phyloP scores from a whole-genome alignment of 2,113 vertebrate species.

The Mesembrinibis cayennensis region DNA sequence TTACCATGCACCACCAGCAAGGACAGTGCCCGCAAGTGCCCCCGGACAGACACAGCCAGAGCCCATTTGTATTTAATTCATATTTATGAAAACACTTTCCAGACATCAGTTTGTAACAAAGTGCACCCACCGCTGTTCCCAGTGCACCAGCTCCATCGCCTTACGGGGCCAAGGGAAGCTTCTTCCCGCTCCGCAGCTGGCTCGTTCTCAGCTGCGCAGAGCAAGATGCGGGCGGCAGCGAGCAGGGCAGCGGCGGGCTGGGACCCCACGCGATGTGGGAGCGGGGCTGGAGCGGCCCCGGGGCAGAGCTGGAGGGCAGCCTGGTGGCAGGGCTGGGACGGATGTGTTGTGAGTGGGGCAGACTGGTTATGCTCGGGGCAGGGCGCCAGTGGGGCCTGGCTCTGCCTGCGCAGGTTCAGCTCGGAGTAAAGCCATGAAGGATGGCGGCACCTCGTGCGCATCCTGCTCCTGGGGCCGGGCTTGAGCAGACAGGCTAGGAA shows the following conservation, averaged over 20 bases:
- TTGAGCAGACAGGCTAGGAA: background rate
- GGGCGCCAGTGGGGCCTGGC: rapidly evolving
- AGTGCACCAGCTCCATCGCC: rapidly evolving
- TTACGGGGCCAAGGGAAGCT: rapidly evolving
- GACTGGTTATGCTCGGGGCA: background rate
- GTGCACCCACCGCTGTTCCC: rapidly evolving
- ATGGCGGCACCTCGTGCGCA: rapidly evolving
- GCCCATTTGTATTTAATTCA: background rate
- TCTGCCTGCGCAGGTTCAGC: rapidly evolving
- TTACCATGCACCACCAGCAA: background rate
- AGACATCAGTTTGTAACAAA: background rate
- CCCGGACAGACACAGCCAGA: rapidly evolving
- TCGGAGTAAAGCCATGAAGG: rapidly evolving
- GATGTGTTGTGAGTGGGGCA: rapidly evolving
- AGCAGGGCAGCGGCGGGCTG: rapidly evolving
- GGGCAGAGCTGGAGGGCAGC: background rate
- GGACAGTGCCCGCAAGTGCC: rapidly evolving
- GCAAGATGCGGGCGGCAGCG: rapidly evolving
- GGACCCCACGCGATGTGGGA: rapidly evolving
- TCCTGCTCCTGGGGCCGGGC: background rate
- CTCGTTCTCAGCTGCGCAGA: rapidly evolving
- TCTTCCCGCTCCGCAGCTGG: rapidly evolving
- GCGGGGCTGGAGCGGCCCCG: no score
- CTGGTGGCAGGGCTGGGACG: background rate
- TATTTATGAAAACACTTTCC: conserved; percentile 30